A percentile compares a stretch with the other conserved stretches of the same genome.
Conservation (phyloP, 2,797 vertebrate genomes). For the Silurus aristotelis region DNA sequence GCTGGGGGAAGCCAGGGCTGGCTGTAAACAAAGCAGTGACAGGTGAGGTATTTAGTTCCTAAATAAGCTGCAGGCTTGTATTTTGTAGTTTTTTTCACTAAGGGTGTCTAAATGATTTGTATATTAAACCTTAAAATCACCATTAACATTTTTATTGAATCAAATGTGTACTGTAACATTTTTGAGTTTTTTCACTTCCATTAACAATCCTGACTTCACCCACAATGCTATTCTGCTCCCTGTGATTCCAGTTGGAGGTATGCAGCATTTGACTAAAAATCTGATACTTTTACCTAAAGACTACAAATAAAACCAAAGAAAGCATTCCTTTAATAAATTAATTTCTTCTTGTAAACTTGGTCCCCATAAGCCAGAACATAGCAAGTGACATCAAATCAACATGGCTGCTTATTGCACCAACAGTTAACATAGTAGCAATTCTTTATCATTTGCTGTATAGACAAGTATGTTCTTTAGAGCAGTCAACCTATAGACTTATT, state of each 20-base stretch:
- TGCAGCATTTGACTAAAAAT: neutral
- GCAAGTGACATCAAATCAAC: neutral
- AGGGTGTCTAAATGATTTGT: neutral
- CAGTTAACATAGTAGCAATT: neutral
- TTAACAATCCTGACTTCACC: neutral
- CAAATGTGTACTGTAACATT: neutral
- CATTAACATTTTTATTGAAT: neutral
- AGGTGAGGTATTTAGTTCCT: neutral
- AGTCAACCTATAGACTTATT: neutral
- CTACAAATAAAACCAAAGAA: neutral
- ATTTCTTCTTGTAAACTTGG: neutral
- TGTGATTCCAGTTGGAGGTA: neutral
- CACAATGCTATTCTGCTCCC: neutral
- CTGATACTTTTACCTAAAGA: neutral
- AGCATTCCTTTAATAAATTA: neutral
- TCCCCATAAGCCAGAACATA: neutral
- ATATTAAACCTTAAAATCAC: neutral
- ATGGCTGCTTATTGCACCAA: neutral
- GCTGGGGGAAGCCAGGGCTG: slow-evolving; percentile 19
- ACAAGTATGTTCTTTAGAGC: neutral
- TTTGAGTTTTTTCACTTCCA: neutral
- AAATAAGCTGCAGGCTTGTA: neutral
- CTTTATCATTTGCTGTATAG: neutral
- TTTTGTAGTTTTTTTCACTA: neutral
- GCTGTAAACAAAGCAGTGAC: slow-evolving; percentile 43